Conservation (phyloP, 2,888 invertebrate species). For the Sinodicranocentrus sp. region DNA sequence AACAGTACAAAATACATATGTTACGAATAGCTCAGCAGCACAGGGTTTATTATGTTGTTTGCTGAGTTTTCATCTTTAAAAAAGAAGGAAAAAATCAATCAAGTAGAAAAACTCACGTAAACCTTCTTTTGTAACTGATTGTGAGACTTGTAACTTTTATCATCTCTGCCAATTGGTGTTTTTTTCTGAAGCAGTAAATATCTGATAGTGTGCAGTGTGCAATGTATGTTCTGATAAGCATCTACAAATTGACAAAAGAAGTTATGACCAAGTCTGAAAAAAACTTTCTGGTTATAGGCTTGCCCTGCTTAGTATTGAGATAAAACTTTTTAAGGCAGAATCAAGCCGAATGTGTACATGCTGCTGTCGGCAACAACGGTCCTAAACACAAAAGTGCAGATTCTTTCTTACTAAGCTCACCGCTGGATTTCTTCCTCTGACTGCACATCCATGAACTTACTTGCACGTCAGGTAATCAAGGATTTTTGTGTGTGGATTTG, state of each 20-base stretch:
- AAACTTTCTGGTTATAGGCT: neutral
- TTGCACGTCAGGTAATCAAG: neutral
- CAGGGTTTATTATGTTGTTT: neutral
- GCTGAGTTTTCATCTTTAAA: neutral
- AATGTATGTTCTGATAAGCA: neutral
- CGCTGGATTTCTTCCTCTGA: neutral
- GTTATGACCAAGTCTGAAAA: too few species aligned
- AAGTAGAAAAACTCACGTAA: neutral
- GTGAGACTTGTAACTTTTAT: neutral
- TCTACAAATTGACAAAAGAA: slow-evolving; percentile 9
- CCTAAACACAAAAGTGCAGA: too few species aligned
- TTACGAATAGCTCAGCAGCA: neutral
- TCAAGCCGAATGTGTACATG: too few species aligned
- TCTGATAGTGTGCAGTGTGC: neutral
- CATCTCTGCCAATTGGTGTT: neutral
- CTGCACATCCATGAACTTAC: neutral
- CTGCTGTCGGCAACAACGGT: too few species aligned
- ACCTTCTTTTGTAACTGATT: neutral
- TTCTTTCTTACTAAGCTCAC: too few species aligned
- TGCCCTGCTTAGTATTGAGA: neutral
- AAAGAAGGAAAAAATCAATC: neutral
- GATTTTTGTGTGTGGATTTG: neutral
- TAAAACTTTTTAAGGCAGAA: too few species aligned
- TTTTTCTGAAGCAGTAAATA: neutral
- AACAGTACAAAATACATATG: neutral